These are phyloP conservation scores for Mythimna vitellina DNA, from an alignment of 2,888 invertebrate species.

Conservation along the genomic window DNA sequence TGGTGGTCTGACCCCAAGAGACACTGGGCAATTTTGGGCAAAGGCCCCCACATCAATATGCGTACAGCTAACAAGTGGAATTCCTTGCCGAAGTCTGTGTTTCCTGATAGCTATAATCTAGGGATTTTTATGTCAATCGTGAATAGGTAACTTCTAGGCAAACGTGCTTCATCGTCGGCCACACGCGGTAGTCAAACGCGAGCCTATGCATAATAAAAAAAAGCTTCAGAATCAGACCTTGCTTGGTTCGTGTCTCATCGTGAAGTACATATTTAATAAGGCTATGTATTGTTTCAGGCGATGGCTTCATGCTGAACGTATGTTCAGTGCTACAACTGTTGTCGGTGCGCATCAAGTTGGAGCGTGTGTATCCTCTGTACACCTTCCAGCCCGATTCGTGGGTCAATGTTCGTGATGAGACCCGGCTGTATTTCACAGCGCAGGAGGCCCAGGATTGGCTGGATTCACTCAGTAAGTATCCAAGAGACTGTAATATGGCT, in stretches of 20 bases:
- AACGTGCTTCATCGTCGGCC: too few species aligned
- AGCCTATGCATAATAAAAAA: too few species aligned
- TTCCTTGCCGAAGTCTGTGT: too few species aligned
- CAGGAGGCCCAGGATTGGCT: constrained; percentile 95
- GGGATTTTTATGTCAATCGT: too few species aligned
- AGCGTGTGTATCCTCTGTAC: constrained; percentile 97
- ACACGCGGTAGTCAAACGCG: too few species aligned
- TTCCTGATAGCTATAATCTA: too few species aligned
- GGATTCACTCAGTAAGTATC: constrained; percentile 91
- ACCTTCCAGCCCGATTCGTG: constrained; percentile 95
- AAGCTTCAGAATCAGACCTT: too few species aligned
- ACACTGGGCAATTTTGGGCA: not conserved
- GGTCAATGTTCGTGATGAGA: constrained; percentile 94
- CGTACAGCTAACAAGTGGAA: too few species aligned
- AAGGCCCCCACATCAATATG: not conserved
- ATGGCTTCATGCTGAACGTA: constrained; percentile 98
- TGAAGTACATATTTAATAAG: not conserved
- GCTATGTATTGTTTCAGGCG: constrained; percentile 89
- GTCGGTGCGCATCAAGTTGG: constrained; percentile 96
- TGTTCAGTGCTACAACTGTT: constrained; percentile 97
- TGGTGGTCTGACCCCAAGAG: not conserved
- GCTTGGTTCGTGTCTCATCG: too few species aligned
- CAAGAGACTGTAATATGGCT: not conserved
- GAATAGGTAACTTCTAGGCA: too few species aligned
- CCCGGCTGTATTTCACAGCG: constrained; percentile 95